Evolutionary conservation across 1,140 invertebrate genomes (phyloP).

Genomic region (Drosophila erecta): DNA sequence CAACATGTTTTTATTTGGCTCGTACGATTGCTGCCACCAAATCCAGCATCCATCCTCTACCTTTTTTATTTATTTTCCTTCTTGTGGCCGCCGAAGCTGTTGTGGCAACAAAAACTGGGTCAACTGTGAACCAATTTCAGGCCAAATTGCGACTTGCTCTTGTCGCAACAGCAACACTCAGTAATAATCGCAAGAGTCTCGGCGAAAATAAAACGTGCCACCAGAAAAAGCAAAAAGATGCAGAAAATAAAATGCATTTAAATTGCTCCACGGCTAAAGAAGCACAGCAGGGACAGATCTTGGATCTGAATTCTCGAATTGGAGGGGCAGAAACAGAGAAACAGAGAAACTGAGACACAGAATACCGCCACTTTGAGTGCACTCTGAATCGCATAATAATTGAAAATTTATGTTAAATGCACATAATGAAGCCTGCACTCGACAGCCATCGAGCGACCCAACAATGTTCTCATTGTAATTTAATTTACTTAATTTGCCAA

Average conservation of each 20-base stretch:
- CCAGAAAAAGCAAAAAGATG: conserved; percentile 36
- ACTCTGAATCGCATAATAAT: conserved; percentile 81
- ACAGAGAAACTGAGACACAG: conserved; percentile 5
- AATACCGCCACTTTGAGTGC: conserved; percentile 38
- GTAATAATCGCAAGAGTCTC: conserved; percentile 43
- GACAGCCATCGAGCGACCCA: conserved; percentile 34
- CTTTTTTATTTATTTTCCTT: background rate
- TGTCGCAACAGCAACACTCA: conserved; percentile 32
- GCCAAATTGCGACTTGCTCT: conserved; percentile 70
- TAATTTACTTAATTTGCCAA: conserved; percentile 75
- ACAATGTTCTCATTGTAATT: conserved; percentile 78
- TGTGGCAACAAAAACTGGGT: conserved; percentile 64
- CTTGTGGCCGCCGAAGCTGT: conserved; percentile 8
- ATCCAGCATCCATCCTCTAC: conserved; percentile 30
- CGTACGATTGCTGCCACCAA: conserved; percentile 22
- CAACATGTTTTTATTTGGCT: conserved; percentile 19
- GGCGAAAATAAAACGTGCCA: conserved; percentile 55
- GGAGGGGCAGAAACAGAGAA: conserved; percentile 18
- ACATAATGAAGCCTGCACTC: conserved; percentile 68
- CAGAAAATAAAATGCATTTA: conserved; percentile 63
- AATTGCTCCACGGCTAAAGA: conserved; percentile 39
- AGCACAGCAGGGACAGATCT: conserved; percentile 32
- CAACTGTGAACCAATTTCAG: conserved; percentile 74
- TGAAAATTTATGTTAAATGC: conserved; percentile 80
- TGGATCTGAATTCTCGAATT: conserved; percentile 44